Evolutionary conservation across 2,888 invertebrate species (phyloP).

Genomic region (Calameuta idolon): DNA sequence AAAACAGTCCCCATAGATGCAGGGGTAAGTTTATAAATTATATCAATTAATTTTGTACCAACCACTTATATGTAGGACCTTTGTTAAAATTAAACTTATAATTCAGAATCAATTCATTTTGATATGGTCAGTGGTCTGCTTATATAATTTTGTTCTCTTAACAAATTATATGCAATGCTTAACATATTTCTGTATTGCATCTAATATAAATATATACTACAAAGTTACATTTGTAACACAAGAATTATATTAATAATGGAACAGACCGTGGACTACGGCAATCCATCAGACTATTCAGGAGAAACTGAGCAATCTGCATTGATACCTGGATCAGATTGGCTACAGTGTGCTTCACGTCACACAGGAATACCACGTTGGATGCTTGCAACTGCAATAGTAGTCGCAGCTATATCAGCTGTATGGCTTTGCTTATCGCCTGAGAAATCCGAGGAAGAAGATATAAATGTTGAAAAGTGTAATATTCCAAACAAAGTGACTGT

Average conservation of each 20-base stretch:
- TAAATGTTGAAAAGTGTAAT: constrained; percentile 25
- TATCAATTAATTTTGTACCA: background rate
- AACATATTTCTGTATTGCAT: background rate
- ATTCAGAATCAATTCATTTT: background rate
- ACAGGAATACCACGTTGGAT: constrained; percentile 54
- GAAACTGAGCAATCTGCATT: constrained; percentile 52
- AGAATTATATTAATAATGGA: constrained; percentile 16
- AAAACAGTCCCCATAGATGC: constrained; percentile 59
- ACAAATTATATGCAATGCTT: background rate
- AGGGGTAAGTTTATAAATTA: constrained; percentile 41
- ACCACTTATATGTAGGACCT: background rate
- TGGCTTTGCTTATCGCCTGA: constrained; percentile 49
- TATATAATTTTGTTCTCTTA: background rate
- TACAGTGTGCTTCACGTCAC: constrained; percentile 48
- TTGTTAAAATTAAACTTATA: background rate
- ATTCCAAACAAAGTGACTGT: constrained; percentile 39
- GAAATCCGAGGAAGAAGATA: constrained; percentile 39
- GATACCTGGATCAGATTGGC: constrained; percentile 50
- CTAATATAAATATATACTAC: too few relatives aligned
- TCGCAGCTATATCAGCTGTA: constrained; percentile 42
- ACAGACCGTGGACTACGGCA: constrained; percentile 55
- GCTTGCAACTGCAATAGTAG: constrained; percentile 41
- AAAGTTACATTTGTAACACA: constrained; percentile 15
- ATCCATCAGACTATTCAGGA: constrained; percentile 53
- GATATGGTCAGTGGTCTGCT: background rate